These are phyloP conservation scores for Epicampocera succincta DNA, from an alignment of 2,888 invertebrate species.

Conservation along the genomic window DNA sequence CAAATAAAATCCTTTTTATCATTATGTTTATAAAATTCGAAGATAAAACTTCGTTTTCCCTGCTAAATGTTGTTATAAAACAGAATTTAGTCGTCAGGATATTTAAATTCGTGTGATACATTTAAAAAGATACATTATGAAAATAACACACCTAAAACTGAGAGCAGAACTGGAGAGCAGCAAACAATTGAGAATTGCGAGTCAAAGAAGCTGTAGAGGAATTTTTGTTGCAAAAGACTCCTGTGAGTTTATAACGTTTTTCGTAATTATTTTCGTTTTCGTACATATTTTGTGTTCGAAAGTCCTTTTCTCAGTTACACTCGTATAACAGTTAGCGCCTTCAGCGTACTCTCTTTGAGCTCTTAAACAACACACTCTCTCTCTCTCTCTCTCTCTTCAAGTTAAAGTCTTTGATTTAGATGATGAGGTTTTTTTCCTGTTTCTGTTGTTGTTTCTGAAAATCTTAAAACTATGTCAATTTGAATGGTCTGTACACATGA, in stretches of 20 bases:
- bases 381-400: too few relatives aligned
- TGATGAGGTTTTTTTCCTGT: constrained; percentile 33
- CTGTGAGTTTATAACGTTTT: constrained; percentile 18
- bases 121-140: constrained; percentile 19
- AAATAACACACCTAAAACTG: constrained; percentile 57
- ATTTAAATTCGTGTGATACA: constrained; percentile 5
- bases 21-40: constrained; percentile 55
- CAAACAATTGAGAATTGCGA: background rate
- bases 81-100: constrained; percentile 12
- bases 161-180: constrained; percentile 11
- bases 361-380: constrained; percentile 22
- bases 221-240: constrained; percentile 9
- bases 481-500: constrained; percentile 52
- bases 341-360: background rate
- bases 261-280: constrained; percentile 30
- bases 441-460: constrained; percentile 50
- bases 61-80: constrained; percentile 18
- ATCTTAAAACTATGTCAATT: constrained; percentile 67
- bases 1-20: constrained; percentile 36
- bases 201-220: background rate
- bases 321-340: constrained; percentile 62
- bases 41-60: constrained; percentile 51
- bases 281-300: constrained; percentile 16
- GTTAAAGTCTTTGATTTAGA: constrained; percentile 28
- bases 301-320: constrained; percentile 18